A percentile compares a stretch with the other conserved stretches of the same genome.
phyloP scores from a whole-genome alignment of 1,140 invertebrate genomes.

The Drosophila truncata region DNA sequence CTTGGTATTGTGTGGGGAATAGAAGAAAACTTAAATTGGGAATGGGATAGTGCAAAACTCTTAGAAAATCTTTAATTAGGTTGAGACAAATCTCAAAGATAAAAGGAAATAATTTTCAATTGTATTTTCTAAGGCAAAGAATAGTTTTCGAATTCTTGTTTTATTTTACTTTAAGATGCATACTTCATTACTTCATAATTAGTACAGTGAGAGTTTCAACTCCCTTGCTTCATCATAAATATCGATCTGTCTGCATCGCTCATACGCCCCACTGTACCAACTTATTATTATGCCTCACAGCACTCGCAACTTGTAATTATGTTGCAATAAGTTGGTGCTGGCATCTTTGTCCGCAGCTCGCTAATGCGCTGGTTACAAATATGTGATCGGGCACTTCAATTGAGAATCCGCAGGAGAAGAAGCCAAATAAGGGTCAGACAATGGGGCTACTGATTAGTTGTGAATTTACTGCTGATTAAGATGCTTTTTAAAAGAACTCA shows the following conservation, averaged over 20 bases:
- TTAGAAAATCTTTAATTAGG: neutral
- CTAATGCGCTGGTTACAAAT: conserved; percentile 60
- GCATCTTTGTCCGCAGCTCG: conserved; percentile 22
- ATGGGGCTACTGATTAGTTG: conserved; percentile 78
- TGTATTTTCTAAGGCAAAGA: neutral
- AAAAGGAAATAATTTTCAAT: neutral
- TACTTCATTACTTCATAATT: neutral
- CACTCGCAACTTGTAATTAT: conserved; percentile 67
- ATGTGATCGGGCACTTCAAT: conserved; percentile 59
- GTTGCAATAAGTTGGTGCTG: conserved; percentile 65
- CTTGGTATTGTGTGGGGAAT: neutral
- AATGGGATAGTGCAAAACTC: neutral
- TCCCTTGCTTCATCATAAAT: neutral
- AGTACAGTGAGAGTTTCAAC: neutral
- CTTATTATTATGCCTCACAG: conserved; percentile 66
- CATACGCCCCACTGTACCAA: conserved; percentile 45
- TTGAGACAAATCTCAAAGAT: neutral
- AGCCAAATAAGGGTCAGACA: conserved; percentile 47
- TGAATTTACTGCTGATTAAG: conserved; percentile 84
- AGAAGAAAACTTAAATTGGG: conserved; percentile 3
- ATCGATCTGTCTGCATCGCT: conserved; percentile 24
- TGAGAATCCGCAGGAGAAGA: neutral
- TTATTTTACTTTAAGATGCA: neutral
- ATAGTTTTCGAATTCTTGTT: neutral
- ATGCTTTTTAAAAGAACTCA: conserved; percentile 71